Evolutionary conservation across 1,140 invertebrate species (phyloP).

Genomic region (Anastrepha obliqua): DNA sequence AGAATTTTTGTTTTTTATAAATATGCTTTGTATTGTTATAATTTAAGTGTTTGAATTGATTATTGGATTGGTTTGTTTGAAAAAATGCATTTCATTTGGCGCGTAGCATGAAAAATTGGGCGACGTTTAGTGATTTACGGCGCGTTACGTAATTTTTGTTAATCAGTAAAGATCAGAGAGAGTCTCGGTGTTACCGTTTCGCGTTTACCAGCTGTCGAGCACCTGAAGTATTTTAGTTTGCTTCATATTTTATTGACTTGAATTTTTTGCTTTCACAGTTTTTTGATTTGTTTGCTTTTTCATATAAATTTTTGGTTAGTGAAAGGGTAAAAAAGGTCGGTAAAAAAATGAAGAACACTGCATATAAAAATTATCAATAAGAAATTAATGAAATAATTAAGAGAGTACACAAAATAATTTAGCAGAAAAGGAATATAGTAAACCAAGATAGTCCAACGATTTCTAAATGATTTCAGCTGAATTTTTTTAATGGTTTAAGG

Average conservation of each 20-base stretch:
- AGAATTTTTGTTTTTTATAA: not conserved
- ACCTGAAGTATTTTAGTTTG: not conserved
- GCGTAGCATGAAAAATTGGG: not conserved
- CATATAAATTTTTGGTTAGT: not conserved
- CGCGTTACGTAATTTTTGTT: not conserved
- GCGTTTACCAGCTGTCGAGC: constrained; percentile 25
- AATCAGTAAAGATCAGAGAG: not conserved
- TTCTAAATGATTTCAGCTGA: too few species aligned
- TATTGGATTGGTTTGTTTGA: not conserved
- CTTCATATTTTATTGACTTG: not conserved
- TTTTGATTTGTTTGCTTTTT: not conserved
- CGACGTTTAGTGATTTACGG: not conserved
- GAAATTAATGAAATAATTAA: too few species aligned
- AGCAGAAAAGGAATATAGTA: too few species aligned
- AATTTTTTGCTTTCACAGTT: not conserved
- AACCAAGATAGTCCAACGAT: too few species aligned
- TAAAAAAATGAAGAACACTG: not conserved
- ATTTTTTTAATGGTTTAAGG: too few species aligned
- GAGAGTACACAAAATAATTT: too few species aligned
- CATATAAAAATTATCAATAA: too few species aligned
- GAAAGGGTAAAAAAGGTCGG: not conserved
- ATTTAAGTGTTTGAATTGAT: not conserved
- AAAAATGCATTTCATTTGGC: constrained; percentile 1
- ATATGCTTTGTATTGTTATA: not conserved
- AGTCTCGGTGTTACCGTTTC: not conserved